Base-by-base conservation (phyloP, 2,113 vertebrate species). In the Pungitius pungitius region DNA sequence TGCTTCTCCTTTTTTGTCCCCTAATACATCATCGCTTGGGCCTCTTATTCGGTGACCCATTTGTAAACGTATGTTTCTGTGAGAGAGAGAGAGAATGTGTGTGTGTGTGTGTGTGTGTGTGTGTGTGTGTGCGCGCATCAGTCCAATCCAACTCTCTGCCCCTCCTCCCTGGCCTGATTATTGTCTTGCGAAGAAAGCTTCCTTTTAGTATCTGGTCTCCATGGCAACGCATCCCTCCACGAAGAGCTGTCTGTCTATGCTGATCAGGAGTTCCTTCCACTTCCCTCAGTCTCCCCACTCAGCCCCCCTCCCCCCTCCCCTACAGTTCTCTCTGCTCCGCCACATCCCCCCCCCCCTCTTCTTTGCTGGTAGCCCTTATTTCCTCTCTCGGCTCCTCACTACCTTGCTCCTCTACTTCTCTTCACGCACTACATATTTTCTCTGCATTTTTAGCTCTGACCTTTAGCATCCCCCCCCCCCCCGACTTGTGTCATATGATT, bases 181-280 rank as follows among this genome's bases (percentile, higher is more conserved):
- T 86, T 88, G 90, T 92, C 86, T 90, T 57, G 59, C 33, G 0
- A 78, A 84, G 72, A 83, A 67, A 69, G 84, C 81, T 86, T 91
- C 79, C 78, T 89, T 89, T 91, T 85, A 91, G 90, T 91, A 86
- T 93, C 92, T 78, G 8, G 92, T 93, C 83, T 84, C 93, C 91
- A 91, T 89, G 85, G 88, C 73, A 84, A 92, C 88, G 24, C 80
- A 77, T 71, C 70, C 67, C 60, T 87, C 84, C 82, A 78, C 11
- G 9, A 81, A 84, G 73, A 84, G 86, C 57, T 8, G 84, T 77
- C 87, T 87, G 87, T 87, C 88, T 76, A 42, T 33, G 82, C 62
- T 66, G 87, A 90, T 87, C 77, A 76, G 70, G 66, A 80, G 71
- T 78, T 69, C 81, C 73, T 71, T 54, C 61, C 26, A 49, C 75